phyloP scores from a whole-genome alignment of 2,113 vertebrate genomes.

The Scatophagus argus region DNA sequence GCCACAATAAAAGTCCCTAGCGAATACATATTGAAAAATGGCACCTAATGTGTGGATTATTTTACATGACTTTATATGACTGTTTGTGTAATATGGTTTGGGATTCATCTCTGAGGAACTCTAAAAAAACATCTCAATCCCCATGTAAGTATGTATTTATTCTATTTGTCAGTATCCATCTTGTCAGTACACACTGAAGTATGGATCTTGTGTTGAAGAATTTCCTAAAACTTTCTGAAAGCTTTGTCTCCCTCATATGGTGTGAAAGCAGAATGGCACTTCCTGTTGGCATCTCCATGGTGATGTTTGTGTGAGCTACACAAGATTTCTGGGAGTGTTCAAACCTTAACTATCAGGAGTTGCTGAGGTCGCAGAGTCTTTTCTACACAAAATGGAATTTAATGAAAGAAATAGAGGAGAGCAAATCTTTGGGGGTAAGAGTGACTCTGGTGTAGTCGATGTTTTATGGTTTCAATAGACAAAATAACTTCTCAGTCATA shows the following conservation, averaged over 20 bases:
- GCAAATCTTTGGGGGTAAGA: conserved; percentile 35
- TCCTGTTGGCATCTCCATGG: conserved; percentile 37
- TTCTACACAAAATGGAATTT: neutral
- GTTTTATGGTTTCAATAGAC: neutral
- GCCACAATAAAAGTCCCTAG: conserved; percentile 93
- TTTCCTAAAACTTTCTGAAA: neutral
- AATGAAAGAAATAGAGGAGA: neutral
- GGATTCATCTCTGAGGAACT: neutral
- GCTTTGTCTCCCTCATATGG: conserved; percentile 60
- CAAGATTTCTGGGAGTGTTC: conserved; percentile 25
- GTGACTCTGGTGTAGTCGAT: neutral
- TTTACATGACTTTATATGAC: neutral
- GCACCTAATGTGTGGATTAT: conserved; percentile 15
- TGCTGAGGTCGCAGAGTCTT: too few relatives aligned
- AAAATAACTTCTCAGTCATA: neutral
- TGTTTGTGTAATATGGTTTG: neutral
- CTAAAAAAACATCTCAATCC: neutral
- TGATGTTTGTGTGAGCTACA: conserved; percentile 41
- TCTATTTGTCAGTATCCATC: neutral
- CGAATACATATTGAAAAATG: conserved; percentile 71
- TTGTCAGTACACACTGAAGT: neutral
- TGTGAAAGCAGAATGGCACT: neutral
- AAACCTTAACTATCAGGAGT: neutral
- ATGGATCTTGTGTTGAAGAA: too few relatives aligned
- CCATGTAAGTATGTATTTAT: neutral